phyloP scores from a whole-genome alignment of 2,888 invertebrate genomes.

The Heterodera filipjevi region DNA sequence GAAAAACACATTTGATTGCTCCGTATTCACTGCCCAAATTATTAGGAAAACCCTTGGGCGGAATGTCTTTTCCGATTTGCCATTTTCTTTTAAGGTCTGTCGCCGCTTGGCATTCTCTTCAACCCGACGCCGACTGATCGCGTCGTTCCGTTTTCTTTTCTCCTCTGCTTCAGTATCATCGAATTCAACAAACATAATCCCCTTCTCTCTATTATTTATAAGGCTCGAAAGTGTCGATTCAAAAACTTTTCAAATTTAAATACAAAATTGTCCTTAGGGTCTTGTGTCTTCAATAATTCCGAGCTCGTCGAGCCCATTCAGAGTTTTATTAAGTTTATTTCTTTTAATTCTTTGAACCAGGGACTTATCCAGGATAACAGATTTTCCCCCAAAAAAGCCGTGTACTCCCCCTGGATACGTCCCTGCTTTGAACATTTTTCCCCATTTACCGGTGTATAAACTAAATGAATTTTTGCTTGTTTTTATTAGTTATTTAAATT shows the following conservation, averaged over 20 bases:
- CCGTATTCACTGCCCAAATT: too few relatives aligned
- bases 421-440: not conserved
- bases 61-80: too few relatives aligned
- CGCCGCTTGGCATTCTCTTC: constrained; percentile 26
- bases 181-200: not conserved
- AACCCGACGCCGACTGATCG: constrained; percentile 22
- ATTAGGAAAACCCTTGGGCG: too few relatives aligned
- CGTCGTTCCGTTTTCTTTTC: not conserved
- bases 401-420: too few relatives aligned
- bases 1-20: too few relatives aligned
- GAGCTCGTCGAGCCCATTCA: not conserved
- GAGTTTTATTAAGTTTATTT: not conserved
- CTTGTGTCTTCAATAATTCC: not conserved
- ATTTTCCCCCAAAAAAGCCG: not conserved
- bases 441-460: constrained; percentile 4
- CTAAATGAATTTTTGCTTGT: not conserved
- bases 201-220: too few relatives aligned
- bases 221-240: not conserved
- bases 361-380: not conserved
- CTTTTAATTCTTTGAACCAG: too few relatives aligned
- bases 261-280: not conserved
- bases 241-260: not conserved
- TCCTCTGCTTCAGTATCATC: not conserved
- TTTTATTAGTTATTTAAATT: too few relatives aligned
- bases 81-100: not conserved